Conservation (phyloP, 2,113 vertebrate species). For the Menidia beryllina region DNA sequence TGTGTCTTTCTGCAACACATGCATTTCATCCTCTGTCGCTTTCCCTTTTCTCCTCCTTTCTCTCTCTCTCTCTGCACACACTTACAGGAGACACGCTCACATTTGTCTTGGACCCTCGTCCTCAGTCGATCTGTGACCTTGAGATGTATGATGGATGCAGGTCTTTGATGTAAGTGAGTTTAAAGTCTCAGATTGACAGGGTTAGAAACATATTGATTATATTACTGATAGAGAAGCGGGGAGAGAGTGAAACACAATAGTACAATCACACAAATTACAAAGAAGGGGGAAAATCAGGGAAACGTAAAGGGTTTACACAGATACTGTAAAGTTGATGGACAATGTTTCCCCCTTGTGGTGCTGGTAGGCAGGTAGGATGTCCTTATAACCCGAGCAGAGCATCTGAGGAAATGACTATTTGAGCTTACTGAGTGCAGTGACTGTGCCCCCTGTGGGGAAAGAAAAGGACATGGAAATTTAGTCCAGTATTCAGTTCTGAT, state of each 20-base stretch:
- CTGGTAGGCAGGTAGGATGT: constrained; percentile 65
- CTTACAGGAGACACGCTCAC: constrained; percentile 43
- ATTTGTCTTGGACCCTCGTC: constrained; percentile 70
- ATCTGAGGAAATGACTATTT: constrained; percentile 44
- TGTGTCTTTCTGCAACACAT: constrained; percentile 46
- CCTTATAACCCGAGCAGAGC: constrained; percentile 46
- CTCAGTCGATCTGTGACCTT: constrained; percentile 72
- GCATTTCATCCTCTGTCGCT: constrained; percentile 48
- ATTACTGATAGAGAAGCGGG: constrained; percentile 36
- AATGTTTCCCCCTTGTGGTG: constrained; percentile 81
- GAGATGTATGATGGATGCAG: constrained; percentile 76
- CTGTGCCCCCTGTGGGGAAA: constrained; percentile 45
- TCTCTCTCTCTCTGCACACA: constrained; percentile 41
- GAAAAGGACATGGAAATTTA: constrained; percentile 61
- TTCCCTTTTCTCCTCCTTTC: constrained; percentile 28
- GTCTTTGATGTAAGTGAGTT: constrained; percentile 75
- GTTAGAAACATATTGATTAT: constrained; percentile 69
- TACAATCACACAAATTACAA: constrained; percentile 61
- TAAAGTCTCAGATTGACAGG: constrained; percentile 74
- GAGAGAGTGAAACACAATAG: constrained; percentile 52
- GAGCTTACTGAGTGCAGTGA: constrained; percentile 49
- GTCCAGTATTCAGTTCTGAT: constrained; percentile 54
- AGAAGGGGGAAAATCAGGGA: neutral
- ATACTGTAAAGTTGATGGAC: constrained; percentile 65
- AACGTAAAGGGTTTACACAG: constrained; percentile 25